phyloP scores from a whole-genome alignment of 1,140 invertebrate genomes.

The Pseudoatta argentina region DNA sequence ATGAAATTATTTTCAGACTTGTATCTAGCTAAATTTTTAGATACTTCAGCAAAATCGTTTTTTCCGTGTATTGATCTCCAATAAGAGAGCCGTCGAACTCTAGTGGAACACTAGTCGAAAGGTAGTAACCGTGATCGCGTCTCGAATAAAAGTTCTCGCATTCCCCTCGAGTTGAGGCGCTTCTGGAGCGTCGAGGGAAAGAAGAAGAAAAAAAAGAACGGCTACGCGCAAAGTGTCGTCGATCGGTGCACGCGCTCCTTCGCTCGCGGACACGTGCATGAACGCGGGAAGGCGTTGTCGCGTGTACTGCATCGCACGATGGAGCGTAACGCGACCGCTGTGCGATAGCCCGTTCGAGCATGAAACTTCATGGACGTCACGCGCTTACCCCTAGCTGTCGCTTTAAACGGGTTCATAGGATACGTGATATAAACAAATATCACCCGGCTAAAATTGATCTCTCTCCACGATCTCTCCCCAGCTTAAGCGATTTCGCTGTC shows the following conservation, averaged over 20 bases:
- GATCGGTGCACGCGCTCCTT: conserved; percentile 40
- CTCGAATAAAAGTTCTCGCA: background rate
- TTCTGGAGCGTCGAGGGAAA: background rate
- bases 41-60: no score
- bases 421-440: conserved; percentile 47
- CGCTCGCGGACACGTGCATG: conserved; percentile 49
- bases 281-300: conserved; percentile 39
- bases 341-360: conserved; percentile 25
- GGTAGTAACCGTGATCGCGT: background rate
- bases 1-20: no score
- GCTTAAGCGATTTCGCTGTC: background rate
- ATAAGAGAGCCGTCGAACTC: no score
- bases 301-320: conserved; percentile 27
- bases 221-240: background rate
- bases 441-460: conserved; percentile 48
- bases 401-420: conserved; percentile 51
- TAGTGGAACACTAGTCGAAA: no score
- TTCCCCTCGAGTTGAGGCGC: background rate
- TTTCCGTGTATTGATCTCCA: no score
- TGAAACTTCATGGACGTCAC: conserved; percentile 45
- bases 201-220: background rate
- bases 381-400: conserved; percentile 17
- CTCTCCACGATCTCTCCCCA: background rate
- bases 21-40: no score
- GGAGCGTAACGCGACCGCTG: conserved; percentile 32